Base-by-base conservation (phyloP, 2,113 vertebrate species). In the Colistium nudipinnis region DNA sequence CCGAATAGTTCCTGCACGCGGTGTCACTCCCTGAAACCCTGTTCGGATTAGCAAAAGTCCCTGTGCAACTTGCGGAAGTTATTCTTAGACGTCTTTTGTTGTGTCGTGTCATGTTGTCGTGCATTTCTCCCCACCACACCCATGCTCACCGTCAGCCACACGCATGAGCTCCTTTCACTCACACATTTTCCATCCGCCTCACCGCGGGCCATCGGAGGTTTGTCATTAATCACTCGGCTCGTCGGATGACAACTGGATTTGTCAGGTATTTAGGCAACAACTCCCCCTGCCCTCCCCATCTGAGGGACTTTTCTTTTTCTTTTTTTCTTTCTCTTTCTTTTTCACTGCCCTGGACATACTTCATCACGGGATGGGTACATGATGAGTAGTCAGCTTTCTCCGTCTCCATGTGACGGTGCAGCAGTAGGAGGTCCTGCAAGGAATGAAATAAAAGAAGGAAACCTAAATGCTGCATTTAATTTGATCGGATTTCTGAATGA, bases 251-350 rank as follows among this genome's bases (percentile, higher is more conserved):
- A 84, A 70, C 75, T 25, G 59, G 82, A 85, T 87, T 69, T 84
- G 80, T 76, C 76, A 78, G 85, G 83, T 84, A 71, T 86, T 86
- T 81, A 80, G 67, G 69, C 70, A 74, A 64, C 57, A 65, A 74
- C 81, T 48, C 70, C 70, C 62, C 53, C n/a, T n/a, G n/a, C n/a
- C 66, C 63, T 74, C 56, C 49, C 70, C 81, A 25, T 59, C 79
- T 51, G 69, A 80, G 79, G 76, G 74, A 80, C 80, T 87, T 81
- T 70, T 27, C 57, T 71, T 51, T 44, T 20, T 20, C 6, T 0
- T 45, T 44, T 16, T 7, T 27, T 77, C 54, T 44, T 20, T 20
- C 6, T 0, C 20, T 44, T 16, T 7, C 16, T 77, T 69, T 80
- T 83, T 82, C 71, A 76, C 54, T 33, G 31, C 71, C 55, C 48